Evolutionary conservation across 2,888 invertebrate species (phyloP), one percentile per base, ranked within the genome.

Genomic region (Serrognathus titanus): DNA sequence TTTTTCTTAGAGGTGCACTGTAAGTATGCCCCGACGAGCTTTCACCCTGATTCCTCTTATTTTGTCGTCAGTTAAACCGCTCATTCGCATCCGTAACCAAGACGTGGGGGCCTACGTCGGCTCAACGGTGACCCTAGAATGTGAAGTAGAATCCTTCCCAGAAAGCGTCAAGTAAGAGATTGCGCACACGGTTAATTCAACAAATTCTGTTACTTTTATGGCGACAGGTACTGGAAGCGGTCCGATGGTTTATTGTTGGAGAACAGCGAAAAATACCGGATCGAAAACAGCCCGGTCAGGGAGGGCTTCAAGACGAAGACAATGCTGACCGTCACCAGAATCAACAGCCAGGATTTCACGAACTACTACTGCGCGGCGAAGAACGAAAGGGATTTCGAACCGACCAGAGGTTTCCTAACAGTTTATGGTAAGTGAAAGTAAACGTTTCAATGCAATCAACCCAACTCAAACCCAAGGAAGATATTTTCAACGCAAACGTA

Each of bases 1-100:
- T 92, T 90, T 63, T 83, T 85, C 53, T 84, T 96, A n/a, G 90
- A 93, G 77, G 92, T 96, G 7, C 89, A 92, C 71, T 96, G 96
- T 95, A 78, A 90, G 92, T 85, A 72, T 58, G 49, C 10, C 51
- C 13, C 49, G 24, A 31, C 24, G 24, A 31, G 6, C 7, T 31
- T 31, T 31, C 24, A 31, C 24, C 24, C 24, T 31, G 24, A 31
- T 31, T 31, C 6, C 24, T 31, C 24, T 16, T 43, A 12, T 43
- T 20, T 43, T 20, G n/a, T 16, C 12, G 76, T n/a, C 80, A 94
- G 94, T 94, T 78, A 85, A 91, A 48, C 94, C 94, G 1, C 85
- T 90, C 74, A 92, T 94, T 65, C 82, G 87, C 51, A 90, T 94
- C 37, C 85, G 86, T 51, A 87, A 87, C 69, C 89, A 89, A 71